These are phyloP conservation scores for Eilema depressum DNA, from an alignment of 2,888 invertebrate species.

Conservation along the genomic window DNA sequence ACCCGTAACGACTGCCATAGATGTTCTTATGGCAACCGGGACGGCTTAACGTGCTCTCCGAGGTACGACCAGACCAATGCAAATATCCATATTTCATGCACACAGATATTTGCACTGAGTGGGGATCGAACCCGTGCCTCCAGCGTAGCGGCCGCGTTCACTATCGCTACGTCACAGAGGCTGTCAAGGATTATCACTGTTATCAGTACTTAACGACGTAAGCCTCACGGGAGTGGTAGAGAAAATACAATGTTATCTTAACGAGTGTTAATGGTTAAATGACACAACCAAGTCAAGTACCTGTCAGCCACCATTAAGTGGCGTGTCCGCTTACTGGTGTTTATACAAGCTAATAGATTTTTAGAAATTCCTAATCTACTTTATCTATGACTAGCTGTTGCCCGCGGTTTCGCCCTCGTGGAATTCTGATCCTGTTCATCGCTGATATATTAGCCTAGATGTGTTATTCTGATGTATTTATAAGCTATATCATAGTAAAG, in stretches of 20 bases:
- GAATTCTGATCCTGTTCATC: no score
- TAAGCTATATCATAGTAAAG: no score
- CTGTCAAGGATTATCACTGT: not conserved
- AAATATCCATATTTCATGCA: no score
- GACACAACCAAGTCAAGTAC: conserved; percentile 3
- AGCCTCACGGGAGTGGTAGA: not conserved
- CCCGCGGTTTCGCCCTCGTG: no score
- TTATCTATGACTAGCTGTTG: not conserved
- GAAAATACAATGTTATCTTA: conserved; percentile 9
- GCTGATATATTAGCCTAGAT: no score
- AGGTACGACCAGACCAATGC: no score
- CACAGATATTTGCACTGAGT: not conserved
- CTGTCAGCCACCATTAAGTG: conserved; percentile 6
- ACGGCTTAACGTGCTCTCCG: no score
- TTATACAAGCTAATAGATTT: not conserved
- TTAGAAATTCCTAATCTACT: not conserved
- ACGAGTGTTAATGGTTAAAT: conserved; percentile 9
- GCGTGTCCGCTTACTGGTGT: not conserved
- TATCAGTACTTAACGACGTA: conserved; percentile 8
- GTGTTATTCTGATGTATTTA: no score
- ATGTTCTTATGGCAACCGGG: no score
- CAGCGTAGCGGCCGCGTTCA: not conserved
- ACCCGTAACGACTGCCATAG: no score
- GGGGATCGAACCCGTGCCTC: not conserved
- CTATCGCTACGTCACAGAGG: not conserved